Percentiles rank a stretch among this genome's conserved stretches.
Evolutionary conservation across 2,797 vertebrate species (phyloP).

Genomic region (Tragopan temminckii): DNA sequence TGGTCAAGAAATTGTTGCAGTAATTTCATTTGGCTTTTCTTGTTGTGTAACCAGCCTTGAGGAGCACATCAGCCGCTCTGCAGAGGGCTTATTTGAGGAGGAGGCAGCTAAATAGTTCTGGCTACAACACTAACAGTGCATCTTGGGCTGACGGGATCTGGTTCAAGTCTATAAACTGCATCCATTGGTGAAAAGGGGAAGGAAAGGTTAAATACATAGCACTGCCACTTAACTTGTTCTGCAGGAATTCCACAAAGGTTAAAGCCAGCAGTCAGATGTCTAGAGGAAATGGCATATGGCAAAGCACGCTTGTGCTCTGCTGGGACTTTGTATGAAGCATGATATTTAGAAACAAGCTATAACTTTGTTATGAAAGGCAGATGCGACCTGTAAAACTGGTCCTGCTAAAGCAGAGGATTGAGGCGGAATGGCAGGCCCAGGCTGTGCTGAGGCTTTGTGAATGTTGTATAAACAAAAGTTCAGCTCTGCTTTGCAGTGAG

Average conservation of each 20-base stretch:
- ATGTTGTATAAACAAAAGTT: neutral
- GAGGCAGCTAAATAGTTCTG: neutral
- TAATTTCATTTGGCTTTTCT: neutral
- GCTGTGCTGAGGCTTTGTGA: neutral
- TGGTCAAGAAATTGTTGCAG: neutral
- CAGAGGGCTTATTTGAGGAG: neutral
- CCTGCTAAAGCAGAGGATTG: neutral
- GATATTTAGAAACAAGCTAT: neutral
- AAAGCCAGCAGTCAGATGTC: neutral
- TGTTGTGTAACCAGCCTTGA: neutral
- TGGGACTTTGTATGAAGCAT: neutral
- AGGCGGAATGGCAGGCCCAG: neutral
- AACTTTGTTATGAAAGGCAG: neutral
- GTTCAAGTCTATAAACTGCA: conserved; percentile 42
- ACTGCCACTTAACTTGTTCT: conserved; percentile 1
- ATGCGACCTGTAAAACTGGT: neutral
- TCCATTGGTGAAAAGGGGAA: conserved; percentile 5
- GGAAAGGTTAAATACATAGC: conserved; percentile 13
- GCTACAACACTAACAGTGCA: accelerated
- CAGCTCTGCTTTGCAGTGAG: neutral
- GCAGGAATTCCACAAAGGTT: conserved; percentile 24
- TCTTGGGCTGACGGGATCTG: neutral
- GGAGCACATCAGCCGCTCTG: neutral
- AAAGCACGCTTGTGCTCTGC: neutral
- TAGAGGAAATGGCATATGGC: neutral